Evolutionary conservation across 64 coral and sea anemone species (phyloP).

Genomic region (Dendronephthya gigantea): DNA sequence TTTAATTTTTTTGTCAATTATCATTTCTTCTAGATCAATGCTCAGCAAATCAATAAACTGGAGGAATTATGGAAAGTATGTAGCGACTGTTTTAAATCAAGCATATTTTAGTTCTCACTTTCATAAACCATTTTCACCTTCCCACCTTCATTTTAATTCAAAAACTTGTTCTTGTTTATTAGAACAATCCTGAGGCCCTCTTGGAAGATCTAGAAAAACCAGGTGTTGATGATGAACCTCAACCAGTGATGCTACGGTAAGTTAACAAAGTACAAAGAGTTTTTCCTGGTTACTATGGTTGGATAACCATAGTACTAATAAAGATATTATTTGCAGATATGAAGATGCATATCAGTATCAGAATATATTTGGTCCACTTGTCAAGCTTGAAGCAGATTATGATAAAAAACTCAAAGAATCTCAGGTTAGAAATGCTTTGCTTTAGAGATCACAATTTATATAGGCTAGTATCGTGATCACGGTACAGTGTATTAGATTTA

Average conservation of each 20-base stretch:
- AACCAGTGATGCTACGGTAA: constrained; percentile 87
- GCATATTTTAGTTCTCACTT: background rate
- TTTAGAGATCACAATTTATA: background rate
- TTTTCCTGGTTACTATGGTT: no score
- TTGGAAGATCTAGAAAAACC: constrained; percentile 97
- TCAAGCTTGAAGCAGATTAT: constrained; percentile 93
- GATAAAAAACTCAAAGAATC: constrained; percentile 98
- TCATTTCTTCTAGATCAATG: constrained; percentile 71
- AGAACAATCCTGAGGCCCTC: constrained; percentile 96
- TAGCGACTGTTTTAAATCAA: background rate
- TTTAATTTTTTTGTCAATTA: no score
- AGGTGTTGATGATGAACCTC: constrained; percentile 96
- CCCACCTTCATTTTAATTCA: no score
- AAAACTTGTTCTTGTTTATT: background rate
- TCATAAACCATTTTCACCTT: no score
- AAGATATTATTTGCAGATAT: constrained; percentile 46
- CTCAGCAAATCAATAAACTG: constrained; percentile 98
- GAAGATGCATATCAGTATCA: constrained; percentile 99
- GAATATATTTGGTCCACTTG: constrained; percentile 98
- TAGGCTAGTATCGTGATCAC: no score
- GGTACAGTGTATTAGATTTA: no score
- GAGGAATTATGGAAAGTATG: constrained; percentile 96
- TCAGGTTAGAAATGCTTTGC: constrained; percentile 30
- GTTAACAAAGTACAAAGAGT: no score
- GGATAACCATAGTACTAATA: no score